Evolutionary conservation across 2,797 vertebrate species (phyloP), one percentile per base, ranked within the genome.

Genomic region (Atherinosoma microstoma): DNA sequence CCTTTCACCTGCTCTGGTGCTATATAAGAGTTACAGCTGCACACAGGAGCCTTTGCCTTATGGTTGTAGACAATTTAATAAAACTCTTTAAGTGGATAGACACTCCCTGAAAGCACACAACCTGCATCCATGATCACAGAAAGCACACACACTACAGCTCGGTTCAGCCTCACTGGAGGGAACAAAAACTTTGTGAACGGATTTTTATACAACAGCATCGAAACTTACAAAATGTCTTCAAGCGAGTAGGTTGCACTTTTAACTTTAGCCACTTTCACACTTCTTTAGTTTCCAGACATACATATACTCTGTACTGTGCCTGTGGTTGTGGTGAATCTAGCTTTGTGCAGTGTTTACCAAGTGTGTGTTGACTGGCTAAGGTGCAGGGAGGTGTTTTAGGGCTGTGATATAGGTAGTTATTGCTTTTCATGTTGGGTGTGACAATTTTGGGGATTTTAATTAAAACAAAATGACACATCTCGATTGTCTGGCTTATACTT

Each of bases 401-500:
- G 75, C 38, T 71, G 73, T 86, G 75, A 75, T 79, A 30, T 72
- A 49, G 61, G 67, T 87, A 79, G 76, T 76, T 64, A 58, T 78
- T 75, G 70, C 70, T 77, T 88, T 89, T 84, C 36, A 84, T 65
- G 57, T 87, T 70, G 69, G 58, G 12, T 85, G 82, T 88, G 69
- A 81, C 71, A 30, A 38, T 72, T 84, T 75, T 84, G 82, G 63
- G 86, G 35, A 69, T 61, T 78, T 80, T 57, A 83, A 58, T 76
- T 73, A 87, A 77, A 84, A 75, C 73, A 78, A 91, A 79, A 59
- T 13, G 22, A 67, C 81, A 75, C 66, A 82, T 90, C 67, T 80
- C 83, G 74, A 92, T 87, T 91, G 91, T 91, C 69, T 83, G 80
- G 80, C 73, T 78, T 79, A 61, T 62, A 82, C 85, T 89, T 91